A percentile compares a stretch with the other conserved stretches of the same genome.
Conservation (phyloP, 2,797 vertebrate genomes). For the Platyrinchus mystaceus region DNA sequence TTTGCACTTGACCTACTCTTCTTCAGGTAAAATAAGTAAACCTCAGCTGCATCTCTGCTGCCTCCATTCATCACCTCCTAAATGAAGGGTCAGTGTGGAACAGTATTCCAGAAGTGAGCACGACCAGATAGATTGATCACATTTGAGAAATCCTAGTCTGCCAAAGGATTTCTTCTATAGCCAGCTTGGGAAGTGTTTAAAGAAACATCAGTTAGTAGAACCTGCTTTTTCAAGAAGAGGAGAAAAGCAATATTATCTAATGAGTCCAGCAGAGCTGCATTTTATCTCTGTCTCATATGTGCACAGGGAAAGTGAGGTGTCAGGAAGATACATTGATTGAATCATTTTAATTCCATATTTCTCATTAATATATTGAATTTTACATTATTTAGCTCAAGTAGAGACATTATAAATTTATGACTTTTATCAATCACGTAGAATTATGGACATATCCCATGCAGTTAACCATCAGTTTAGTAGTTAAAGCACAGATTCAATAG, state of each 20-base stretch:
- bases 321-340: neutral
- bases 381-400: conserved; percentile 29
- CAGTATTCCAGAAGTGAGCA: neutral
- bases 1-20: neutral
- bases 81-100: neutral
- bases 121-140: neutral
- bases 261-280: neutral
- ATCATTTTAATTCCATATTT: neutral
- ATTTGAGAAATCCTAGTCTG: neutral
- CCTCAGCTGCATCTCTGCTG: neutral
- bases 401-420: neutral
- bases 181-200: neutral
- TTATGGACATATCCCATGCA: neutral
- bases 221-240: neutral
- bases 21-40: neutral
- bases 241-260: neutral
- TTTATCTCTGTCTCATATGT: neutral
- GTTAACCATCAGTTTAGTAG: neutral
- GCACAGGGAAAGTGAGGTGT: neutral
- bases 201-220: neutral
- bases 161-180: neutral
- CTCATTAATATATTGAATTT: conserved; percentile 16
- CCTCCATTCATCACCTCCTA: neutral
- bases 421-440: conserved; percentile 23
- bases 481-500: neutral